Evolutionary conservation across 2,113 vertebrate genomes (phyloP), one percentile per base, ranked within the genome.

Genomic region (Alouatta palliata): DNA sequence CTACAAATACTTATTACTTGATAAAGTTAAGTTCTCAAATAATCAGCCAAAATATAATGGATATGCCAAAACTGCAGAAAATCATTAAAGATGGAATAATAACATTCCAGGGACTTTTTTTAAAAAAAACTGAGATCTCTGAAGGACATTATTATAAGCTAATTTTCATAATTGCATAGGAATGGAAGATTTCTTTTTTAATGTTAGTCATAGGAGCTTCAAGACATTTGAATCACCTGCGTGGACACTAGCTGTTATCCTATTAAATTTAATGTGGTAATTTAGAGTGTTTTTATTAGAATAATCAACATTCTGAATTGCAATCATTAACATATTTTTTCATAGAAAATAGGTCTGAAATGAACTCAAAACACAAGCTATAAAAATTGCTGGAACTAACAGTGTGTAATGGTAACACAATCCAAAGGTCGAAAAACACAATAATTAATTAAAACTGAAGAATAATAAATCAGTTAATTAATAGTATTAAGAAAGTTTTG

Each of bases 281-380:
- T 43, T 87, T 87, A 71, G 90, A 97, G 19, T 91, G 52, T 79
- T 89, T 49, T 71, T 96, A 58, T 81, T 94, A 40, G 45, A 95
- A 94, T 94, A 92, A 90, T 96, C n/a, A 92, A 40, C 61, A 87
- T 75, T 89, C 35, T 75, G 87, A 94, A 85, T 83, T 95, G 43
- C 37, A 77, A 43, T 91, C 13, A 97, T 94, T 95, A 88, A 11
- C 21, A 56, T 87, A 80, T 94, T 81, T 90, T 82, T 58, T 12
- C 5, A 71, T 40, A 56, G 56, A 94, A 96, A 35, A 95, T 27
- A 94, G 40, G 1, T 83, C 77, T 87, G 58, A 96, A 90, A 58
- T 96, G 73, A 66, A 95, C 64, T 95, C 3, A 54, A 40, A 90
- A 87, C 94, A 54, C 4, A 87, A 88, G 5, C 9, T 86, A 77